phyloP scores from a whole-genome alignment of 2,888 invertebrate species.

The Pseudoips prasinana region DNA sequence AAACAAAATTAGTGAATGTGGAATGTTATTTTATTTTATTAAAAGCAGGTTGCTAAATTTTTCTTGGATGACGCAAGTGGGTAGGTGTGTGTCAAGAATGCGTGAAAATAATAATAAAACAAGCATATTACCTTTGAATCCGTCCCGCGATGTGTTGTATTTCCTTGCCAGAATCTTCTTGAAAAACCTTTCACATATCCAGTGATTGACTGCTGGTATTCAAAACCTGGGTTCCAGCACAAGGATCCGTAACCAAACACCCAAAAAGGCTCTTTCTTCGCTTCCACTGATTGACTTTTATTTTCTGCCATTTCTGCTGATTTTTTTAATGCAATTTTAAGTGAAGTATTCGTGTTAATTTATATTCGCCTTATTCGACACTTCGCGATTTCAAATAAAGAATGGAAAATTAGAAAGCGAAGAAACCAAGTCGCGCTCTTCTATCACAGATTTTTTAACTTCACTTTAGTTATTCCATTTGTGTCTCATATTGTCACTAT shows the following conservation, averaged over 20 bases:
- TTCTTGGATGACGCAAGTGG: slow-evolving; percentile 20
- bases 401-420: slow-evolving; percentile 48
- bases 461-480: slow-evolving; percentile 54
- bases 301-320: slow-evolving; percentile 21
- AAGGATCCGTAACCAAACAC: slow-evolving; percentile 98
- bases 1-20: no score
- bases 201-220: slow-evolving; percentile 88
- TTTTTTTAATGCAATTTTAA: slow-evolving; percentile 12
- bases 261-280: slow-evolving; percentile 85
- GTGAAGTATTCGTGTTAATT: slow-evolving; percentile 14
- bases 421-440: slow-evolving; percentile 34
- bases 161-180: slow-evolving; percentile 96
- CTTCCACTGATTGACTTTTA: slow-evolving; percentile 29
- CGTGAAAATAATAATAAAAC: neutral
- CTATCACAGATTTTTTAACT: slow-evolving; percentile 47
- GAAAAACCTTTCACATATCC: slow-evolving; percentile 92
- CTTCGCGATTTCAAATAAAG: slow-evolving; percentile 35
- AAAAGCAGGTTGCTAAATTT: neutral
- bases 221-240: slow-evolving; percentile 97
- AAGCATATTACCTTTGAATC: slow-evolving; percentile 82
- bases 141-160: slow-evolving; percentile 90
- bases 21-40: no score
- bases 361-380: slow-evolving; percentile 22
- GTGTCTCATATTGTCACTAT: slow-evolving; percentile 59
- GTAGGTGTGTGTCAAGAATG: slow-evolving; percentile 14